phyloP scores from a whole-genome alignment of 2,113 vertebrate genomes.

The Lethenteron reissneri region DNA sequence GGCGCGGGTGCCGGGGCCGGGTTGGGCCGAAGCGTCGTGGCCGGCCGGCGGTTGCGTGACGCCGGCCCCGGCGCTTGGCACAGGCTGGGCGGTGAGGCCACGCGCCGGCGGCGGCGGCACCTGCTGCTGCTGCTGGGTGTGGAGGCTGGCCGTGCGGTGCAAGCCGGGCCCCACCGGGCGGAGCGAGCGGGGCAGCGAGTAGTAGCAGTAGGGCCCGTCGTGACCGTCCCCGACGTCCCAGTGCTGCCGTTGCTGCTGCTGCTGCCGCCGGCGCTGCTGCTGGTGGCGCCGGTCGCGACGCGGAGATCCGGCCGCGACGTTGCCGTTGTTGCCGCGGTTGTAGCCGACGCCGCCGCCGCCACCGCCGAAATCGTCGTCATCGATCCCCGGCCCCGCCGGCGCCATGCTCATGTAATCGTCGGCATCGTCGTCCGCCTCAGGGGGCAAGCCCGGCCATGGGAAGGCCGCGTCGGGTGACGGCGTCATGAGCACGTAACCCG shows the following conservation, averaged over 20 bases:
- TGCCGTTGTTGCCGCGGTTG: slow-evolving; percentile 30
- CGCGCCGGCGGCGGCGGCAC: neutral
- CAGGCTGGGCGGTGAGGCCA: slow-evolving; percentile 18
- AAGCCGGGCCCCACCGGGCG: slow-evolving; percentile 20
- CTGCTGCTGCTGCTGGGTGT: slow-evolving; percentile 29
- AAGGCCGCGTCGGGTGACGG: neutral
- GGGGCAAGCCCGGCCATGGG: neutral
- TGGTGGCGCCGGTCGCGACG: slow-evolving; percentile 24
- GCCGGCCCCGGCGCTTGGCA: neutral
- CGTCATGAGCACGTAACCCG: neutral
- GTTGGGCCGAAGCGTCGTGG: no score
- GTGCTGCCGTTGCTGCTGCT: slow-evolving; percentile 24
- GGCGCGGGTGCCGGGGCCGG: no score
- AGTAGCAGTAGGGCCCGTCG: slow-evolving; percentile 41
- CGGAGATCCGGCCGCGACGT: slow-evolving; percentile 33
- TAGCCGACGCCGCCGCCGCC: slow-evolving; percentile 17
- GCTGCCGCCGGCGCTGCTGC: slow-evolving; percentile 10
- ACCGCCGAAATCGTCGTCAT: slow-evolving; percentile 14
- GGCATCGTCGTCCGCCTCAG: neutral
- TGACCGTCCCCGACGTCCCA: slow-evolving; percentile 32
- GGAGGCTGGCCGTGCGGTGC: slow-evolving; percentile 20
- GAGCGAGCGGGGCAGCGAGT: slow-evolving; percentile 24
- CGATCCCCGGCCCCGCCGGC: slow-evolving; percentile 29
- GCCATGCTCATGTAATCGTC: slow-evolving; percentile 43
- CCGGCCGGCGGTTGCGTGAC: no score